Conservation (phyloP, 2,113 vertebrate genomes). For the Apaloderma vittatum region DNA sequence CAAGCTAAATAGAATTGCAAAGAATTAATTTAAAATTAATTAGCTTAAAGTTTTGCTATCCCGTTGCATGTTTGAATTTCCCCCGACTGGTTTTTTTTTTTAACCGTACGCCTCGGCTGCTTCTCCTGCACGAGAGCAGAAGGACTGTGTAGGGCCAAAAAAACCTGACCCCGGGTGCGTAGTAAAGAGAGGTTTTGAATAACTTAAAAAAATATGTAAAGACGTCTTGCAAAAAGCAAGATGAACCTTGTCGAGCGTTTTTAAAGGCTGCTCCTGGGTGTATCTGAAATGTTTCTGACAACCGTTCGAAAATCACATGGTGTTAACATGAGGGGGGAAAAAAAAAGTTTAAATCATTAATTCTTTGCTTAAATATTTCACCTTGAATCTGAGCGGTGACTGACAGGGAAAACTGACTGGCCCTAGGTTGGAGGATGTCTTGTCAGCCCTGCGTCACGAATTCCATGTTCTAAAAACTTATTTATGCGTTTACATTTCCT, state of each 20-base stretch:
- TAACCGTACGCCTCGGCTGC: background rate
- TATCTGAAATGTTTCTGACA: background rate
- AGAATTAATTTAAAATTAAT: too few species aligned
- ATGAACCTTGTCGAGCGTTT: background rate
- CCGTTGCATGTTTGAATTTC: background rate
- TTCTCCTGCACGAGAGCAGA: background rate
- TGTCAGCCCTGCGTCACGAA: background rate
- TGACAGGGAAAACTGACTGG: background rate
- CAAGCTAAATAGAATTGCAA: background rate
- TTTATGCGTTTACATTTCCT: slow-evolving; percentile 21
- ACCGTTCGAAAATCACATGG: background rate
- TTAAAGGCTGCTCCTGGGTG: background rate
- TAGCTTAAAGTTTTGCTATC: background rate
- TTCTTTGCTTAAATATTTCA: background rate
- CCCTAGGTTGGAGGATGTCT: background rate
- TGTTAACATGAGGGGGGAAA: background rate
- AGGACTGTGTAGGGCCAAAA: background rate
- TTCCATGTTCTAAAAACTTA: background rate
- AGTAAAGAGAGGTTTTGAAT: background rate
- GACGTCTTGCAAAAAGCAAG: background rate
- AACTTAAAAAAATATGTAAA: background rate
- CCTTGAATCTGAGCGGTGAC: background rate
- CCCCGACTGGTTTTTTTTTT: background rate
- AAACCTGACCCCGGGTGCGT: background rate
- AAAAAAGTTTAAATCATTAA: background rate